Percentiles rank a stretch among this genome's conserved stretches.
phyloP scores from a whole-genome alignment of 2,797 vertebrate genomes.

The Thripadectes ignobilis region DNA sequence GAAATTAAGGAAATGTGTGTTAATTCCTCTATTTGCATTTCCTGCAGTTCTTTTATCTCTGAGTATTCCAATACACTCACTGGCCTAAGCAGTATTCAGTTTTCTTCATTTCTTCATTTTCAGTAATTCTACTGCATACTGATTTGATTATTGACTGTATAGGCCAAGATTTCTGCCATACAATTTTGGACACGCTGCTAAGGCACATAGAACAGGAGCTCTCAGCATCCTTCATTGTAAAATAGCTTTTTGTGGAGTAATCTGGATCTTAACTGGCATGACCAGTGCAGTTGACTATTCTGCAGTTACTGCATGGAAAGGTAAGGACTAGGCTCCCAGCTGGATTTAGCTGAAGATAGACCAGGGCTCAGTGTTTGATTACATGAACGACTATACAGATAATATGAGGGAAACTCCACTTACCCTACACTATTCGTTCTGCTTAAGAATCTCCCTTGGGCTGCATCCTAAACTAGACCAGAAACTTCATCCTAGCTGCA shows the following conservation, averaged over 20 bases:
- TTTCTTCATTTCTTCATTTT: not conserved
- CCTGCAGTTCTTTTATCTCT: not conserved
- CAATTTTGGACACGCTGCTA: not conserved
- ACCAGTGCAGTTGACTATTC: not conserved
- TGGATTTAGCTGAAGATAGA: not conserved
- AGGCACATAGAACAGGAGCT: not conserved
- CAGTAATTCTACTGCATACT: not conserved
- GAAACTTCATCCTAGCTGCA: not conserved
- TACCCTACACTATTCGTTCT: not conserved
- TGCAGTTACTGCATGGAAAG: not conserved
- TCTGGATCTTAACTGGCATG: not conserved
- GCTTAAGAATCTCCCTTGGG: not conserved
- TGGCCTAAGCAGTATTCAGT: not conserved
- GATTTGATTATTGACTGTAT: not conserved
- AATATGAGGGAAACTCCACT: not conserved
- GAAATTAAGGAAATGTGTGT: slow-evolving; percentile 45
- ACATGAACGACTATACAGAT: not conserved
- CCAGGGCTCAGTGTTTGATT: not conserved
- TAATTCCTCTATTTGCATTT: not conserved
- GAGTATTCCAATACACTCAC: not conserved
- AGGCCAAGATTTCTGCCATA: not conserved
- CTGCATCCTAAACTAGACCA: not conserved
- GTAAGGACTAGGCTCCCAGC: not conserved
- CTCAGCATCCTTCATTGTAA: not conserved
- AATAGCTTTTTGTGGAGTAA: not conserved